phyloP scores from a whole-genome alignment of 2,888 invertebrate genomes.

The Bellardia pandia region DNA sequence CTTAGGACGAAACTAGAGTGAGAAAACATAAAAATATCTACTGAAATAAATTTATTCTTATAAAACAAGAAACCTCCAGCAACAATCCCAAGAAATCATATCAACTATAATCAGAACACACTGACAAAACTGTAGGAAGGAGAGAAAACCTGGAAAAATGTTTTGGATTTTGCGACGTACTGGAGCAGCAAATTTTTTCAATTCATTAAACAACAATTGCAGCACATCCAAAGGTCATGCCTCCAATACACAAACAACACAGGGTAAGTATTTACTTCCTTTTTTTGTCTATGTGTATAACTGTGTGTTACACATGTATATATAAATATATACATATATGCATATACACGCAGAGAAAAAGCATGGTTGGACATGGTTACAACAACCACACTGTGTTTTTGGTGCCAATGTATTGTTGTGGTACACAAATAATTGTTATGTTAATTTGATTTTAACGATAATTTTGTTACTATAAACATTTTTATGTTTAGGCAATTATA shows the following conservation, averaged over 20 bases:
- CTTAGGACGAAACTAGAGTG: not conserved
- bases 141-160: conserved; percentile 74
- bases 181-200: conserved; percentile 81
- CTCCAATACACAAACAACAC: conserved; percentile 74
- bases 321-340: too few species aligned
- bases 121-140: conserved; percentile 10
- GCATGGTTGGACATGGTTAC: too few species aligned
- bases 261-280: conserved; percentile 74
- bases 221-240: conserved; percentile 78
- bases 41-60: conserved; percentile 2
- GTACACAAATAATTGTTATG: too few species aligned
- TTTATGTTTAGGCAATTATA: too few species aligned
- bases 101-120: conserved; percentile 4
- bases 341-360: too few species aligned
- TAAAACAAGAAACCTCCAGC: not conserved
- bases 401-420: too few species aligned
- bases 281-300: not conserved
- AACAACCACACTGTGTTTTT: too few species aligned
- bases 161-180: conserved; percentile 81
- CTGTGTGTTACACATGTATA: not conserved
- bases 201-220: conserved; percentile 80
- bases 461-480: too few species aligned
- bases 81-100: conserved; percentile 43
- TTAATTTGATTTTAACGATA: too few species aligned
- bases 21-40: not conserved